These are phyloP conservation scores for Neoarius graeffei DNA, from an alignment of 2,113 vertebrate species.

Conservation along the genomic window DNA sequence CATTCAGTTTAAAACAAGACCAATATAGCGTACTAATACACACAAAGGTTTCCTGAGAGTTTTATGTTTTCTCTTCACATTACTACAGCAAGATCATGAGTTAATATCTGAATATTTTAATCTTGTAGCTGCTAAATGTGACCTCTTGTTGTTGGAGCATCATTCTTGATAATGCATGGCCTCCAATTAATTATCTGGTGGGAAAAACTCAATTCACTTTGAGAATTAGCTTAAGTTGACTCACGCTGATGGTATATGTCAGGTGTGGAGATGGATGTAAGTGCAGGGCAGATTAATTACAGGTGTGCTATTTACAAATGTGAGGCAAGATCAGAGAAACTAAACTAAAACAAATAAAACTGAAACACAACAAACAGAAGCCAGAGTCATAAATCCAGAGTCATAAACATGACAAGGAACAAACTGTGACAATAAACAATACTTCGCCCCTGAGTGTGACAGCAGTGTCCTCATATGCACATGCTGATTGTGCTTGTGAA, in stretches of 20 bases:
- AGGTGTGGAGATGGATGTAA: no score
- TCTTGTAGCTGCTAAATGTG: not conserved
- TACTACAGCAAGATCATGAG: not conserved
- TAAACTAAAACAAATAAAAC: no score
- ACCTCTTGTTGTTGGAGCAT: not conserved
- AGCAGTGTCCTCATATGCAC: no score
- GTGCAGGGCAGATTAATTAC: no score
- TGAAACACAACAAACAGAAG: no score
- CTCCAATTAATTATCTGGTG: not conserved
- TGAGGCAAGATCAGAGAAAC: no score
- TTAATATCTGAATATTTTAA: not conserved
- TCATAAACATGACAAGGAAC: no score
- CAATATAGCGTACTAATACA: not conserved
- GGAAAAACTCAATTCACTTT: not conserved
- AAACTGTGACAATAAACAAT: no score
- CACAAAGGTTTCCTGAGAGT: not conserved
- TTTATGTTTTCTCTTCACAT: not conserved
- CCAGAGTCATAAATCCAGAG: no score
- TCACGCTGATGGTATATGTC: not conserved
- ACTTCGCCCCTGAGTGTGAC: no score
- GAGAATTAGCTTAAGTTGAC: not conserved
- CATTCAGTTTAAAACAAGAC: not conserved
- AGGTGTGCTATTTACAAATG: no score
- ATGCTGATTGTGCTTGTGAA: no score
- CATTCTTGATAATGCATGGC: not conserved